Percentiles rank a stretch among this genome's conserved stretches.
phyloP scores from a whole-genome alignment of 2,113 vertebrate genomes.

The Mastomys natalensis region DNA sequence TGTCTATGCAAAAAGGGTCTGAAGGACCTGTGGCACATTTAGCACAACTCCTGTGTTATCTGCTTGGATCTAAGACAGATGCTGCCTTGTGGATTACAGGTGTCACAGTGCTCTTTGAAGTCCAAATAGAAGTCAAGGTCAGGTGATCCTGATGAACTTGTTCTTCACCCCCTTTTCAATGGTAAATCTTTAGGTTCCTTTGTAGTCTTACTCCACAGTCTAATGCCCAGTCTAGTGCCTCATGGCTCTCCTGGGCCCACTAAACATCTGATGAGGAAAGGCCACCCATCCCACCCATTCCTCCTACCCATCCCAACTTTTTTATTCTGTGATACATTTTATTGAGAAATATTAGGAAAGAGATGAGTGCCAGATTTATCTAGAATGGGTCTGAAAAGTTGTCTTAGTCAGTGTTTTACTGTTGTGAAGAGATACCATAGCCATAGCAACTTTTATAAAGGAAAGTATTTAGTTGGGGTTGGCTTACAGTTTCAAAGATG shows the following conservation, averaged over 20 bases:
- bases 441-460: too few species aligned
- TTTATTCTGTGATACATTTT: slow-evolving; percentile 66
- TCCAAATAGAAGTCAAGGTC: neutral
- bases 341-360: slow-evolving; percentile 52
- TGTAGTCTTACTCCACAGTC: neutral
- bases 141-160: neutral
- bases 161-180: neutral
- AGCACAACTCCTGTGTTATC: neutral
- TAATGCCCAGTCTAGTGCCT: neutral
- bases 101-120: neutral
- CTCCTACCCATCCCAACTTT: neutral
- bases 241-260: neutral
- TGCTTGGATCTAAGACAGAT: neutral
- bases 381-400: slow-evolving; percentile 25
- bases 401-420: neutral
- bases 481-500: too few species aligned
- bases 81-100: neutral
- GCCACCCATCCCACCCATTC: neutral
- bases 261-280: slow-evolving; percentile 32
- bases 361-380: slow-evolving; percentile 65
- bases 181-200: neutral
- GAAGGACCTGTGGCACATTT: neutral
- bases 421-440: neutral
- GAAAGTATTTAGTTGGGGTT: too few species aligned
- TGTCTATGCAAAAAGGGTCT: neutral